A percentile compares a stretch with the other conserved stretches of the same genome.
phyloP scores from a whole-genome alignment of 1,140 invertebrate species.

The Pissodes strobi region DNA sequence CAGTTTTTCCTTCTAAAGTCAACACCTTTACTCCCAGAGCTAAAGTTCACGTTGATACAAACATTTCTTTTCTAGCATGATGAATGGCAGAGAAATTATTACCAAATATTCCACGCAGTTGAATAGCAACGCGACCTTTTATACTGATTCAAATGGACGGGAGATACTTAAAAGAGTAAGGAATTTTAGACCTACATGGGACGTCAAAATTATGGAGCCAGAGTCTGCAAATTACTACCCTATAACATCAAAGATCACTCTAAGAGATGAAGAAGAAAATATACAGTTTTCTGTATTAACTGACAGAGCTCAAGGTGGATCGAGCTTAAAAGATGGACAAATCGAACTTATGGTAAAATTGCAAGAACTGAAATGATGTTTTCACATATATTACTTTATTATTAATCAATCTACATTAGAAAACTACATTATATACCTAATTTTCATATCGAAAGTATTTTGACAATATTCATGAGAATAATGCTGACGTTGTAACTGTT shows the following conservation, averaged over 20 bases:
- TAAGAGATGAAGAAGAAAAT: conserved; percentile 62
- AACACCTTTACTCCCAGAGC: neutral
- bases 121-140: conserved; percentile 72
- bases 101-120: conserved; percentile 70
- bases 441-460: no score
- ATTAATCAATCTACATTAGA: neutral
- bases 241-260: conserved; percentile 79
- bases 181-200: conserved; percentile 78
- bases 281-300: conserved; percentile 72
- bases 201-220: conserved; percentile 67
- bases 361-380: conserved; percentile 29
- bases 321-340: conserved; percentile 75
- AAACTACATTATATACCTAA: no score
- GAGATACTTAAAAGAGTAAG: conserved; percentile 78
- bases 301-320: conserved; percentile 87
- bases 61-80: conserved; percentile 64
- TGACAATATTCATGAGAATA: no score
- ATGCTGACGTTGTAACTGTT: no score
- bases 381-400: neutral
- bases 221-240: conserved; percentile 93
- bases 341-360: conserved; percentile 76
- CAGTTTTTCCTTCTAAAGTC: neutral
- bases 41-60: neutral
- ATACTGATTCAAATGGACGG: conserved; percentile 93
- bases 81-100: conserved; percentile 81